Base-by-base conservation (phyloP, 2,797 vertebrate genomes). In the Cuniculus paca region DNA sequence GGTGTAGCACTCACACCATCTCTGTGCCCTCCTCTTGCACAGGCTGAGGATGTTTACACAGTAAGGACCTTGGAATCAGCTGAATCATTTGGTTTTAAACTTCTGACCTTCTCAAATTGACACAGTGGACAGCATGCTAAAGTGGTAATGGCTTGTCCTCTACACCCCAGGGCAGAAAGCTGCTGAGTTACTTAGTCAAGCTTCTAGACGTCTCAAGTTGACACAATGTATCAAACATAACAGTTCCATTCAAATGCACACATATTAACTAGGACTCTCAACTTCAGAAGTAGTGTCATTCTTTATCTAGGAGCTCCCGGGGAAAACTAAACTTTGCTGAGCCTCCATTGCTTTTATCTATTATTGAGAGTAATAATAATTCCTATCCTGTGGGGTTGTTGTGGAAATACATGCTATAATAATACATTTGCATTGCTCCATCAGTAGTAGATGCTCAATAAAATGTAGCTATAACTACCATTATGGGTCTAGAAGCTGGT, bases 311-410 rank as follows among this genome's bases (percentile, higher is more conserved):
- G 16, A n/a, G 61, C 70, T 75, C 45, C n/a, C 39, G 45, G 50
- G 72, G 28, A 58, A 90, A 74, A 45, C 70, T 72, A 63, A 80
- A 90, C 36, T 39, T 75, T 42, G 77, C 58, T 39, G 54, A 81
- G 22, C 50, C 36, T 78, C 84, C n/a, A 16, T 26, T 50, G 10
- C 75, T 84, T 84, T 90, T 36, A 39, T 78, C 50, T 92, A 80
- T 82, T 79, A 92, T 81, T n/a, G n/a, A 80, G n/a, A 61, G 12
- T 48, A 80, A 58, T 85, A 94, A 45, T 58, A 52, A 48, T 54
- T 26, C 14, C 39, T 70, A 70, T 42, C 74, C 19, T 48, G n/a
- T 80, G 22, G 61, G 31, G 19, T 68, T 70, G 17, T 82, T 79
- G 28, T 16, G 42, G 72, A 74, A 17, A 10, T 88, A 42, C 42